Evolutionary conservation across 1,140 invertebrate species (phyloP), one percentile per base, ranked within the genome.

Genomic region (Cylas formicarius): DNA sequence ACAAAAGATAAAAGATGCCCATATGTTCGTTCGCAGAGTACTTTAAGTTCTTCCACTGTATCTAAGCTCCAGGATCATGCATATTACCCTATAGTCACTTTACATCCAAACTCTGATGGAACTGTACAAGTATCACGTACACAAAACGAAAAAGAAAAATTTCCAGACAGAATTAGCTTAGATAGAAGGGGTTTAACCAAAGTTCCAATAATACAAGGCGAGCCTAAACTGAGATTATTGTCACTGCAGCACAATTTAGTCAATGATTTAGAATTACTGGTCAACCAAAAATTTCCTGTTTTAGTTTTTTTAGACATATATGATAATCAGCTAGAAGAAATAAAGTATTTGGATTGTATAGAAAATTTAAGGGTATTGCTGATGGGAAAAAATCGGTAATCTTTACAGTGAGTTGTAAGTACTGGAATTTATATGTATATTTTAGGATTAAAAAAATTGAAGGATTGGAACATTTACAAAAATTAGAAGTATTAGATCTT

Each of bases 221-320:
- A 90, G 53, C 31, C 44, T 42, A 48, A 35, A 56, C 67, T 94
- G 18, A 72, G 87, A 18, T 68, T 95, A 28, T 67, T 95, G 29
- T 93, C 90, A 23, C 73, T 93, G 19, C 90, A 94, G 62, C 89
- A 94, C 63, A 95, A 95, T 71, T 74, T 87, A 45, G 82, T 95
- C 39, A 83, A 77, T 39, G 80, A 76, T 49, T 79, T 94, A 36
- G 78, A 84, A 47, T 74, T 73, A 35, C 65, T 80, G 14, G 60
- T 70, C 50, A 60, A 72, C 55, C 63, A 68, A 29, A 75, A 75
- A 44, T 74, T 90, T 39, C 78, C 77, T 20, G 78, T 84, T 64
- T 67, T 93, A 27, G 89, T 96, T 18, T 93, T 93, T 61, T 75
- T 96, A 29, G 91, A 96, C 66, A 69, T 96, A 3, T 95, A 94